Conservation (phyloP, 2,797 vertebrate genomes). For the Gadopsis marmoratus region DNA sequence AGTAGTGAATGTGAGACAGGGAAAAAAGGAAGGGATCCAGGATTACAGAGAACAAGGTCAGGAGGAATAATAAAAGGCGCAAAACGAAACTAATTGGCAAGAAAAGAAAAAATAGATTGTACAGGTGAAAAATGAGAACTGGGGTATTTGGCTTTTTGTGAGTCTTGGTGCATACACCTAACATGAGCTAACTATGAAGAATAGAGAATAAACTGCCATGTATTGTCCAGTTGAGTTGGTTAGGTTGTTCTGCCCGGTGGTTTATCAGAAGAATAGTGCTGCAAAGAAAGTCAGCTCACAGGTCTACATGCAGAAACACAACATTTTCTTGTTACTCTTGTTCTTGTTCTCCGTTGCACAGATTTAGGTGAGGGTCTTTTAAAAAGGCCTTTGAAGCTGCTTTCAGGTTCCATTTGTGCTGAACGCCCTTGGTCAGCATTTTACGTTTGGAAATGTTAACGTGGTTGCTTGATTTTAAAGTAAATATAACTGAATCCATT, state of each 20-base stretch:
- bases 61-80: neutral
- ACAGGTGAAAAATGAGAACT: slow-evolving; percentile 12
- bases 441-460: slow-evolving; percentile 25
- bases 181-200: slow-evolving; percentile 12
- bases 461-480: slow-evolving; percentile 42
- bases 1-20: slow-evolving; percentile 26
- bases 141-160: slow-evolving; percentile 8
- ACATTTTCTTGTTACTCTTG: neutral
- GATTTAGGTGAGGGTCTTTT: neutral
- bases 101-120: neutral
- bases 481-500: slow-evolving; percentile 19
- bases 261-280: neutral
- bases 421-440: slow-evolving; percentile 6
- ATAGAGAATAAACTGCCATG: neutral
- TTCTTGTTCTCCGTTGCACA: neutral
- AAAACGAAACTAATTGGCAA: slow-evolving; percentile 14
- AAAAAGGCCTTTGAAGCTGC: neutral
- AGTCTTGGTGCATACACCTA: neutral
- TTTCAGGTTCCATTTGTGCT: slow-evolving; percentile 13
- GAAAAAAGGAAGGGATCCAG: slow-evolving; percentile 14
- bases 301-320: neutral
- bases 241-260: neutral
- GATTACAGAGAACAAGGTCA: slow-evolving; percentile 39
- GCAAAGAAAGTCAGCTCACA: neutral
- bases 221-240: neutral